These are phyloP conservation scores for Pristis pectinata DNA, from an alignment of 2,797 vertebrate genomes.

Conservation along the genomic window DNA sequence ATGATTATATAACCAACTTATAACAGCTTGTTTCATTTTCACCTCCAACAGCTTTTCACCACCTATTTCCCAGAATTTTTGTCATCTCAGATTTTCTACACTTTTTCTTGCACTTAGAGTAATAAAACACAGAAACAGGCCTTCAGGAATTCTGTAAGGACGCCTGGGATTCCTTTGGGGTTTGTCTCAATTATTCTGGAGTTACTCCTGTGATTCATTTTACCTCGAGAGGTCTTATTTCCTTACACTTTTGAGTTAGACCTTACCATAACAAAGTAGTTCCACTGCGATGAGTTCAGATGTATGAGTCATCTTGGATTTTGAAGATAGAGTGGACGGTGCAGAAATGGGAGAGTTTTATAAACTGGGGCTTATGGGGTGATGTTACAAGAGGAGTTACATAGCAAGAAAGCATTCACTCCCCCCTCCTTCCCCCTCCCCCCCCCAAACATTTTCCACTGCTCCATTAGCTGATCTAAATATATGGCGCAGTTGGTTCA, in stretches of 20 bases:
- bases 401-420: background rate
- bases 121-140: no score
- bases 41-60: background rate
- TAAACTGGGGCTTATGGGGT: background rate
- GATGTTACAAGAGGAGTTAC: background rate
- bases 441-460: background rate
- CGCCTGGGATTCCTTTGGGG: background rate
- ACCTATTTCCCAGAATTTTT: background rate
- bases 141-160: background rate
- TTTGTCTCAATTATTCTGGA: background rate
- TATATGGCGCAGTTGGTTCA: background rate
- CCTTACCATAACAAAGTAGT: background rate
- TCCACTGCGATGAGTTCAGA: no score
- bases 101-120: background rate
- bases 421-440: no score
- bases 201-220: background rate
- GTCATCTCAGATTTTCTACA: background rate
- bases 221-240: background rate
- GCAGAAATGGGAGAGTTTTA: background rate
- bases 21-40: background rate
- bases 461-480: background rate
- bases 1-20: background rate
- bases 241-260: background rate
- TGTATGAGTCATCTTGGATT: no score
- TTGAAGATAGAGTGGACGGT: background rate